Conservation (phyloP, 2,888 invertebrate genomes). For the Lasioglossum pauxillum region DNA sequence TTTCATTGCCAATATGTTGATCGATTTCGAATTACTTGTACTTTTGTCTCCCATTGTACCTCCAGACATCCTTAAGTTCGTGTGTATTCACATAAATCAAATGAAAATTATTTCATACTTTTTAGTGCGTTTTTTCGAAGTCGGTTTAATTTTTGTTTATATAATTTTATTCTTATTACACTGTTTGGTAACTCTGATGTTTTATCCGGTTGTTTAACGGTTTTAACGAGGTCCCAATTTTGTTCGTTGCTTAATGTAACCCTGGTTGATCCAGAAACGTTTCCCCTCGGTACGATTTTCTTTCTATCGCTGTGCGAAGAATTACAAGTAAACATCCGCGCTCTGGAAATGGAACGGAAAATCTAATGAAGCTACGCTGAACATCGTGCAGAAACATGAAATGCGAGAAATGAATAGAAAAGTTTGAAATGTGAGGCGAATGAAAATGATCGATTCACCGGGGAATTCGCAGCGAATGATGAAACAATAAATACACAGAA, state of each 20-base stretch:
- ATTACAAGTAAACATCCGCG: no score
- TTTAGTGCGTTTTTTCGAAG: no score
- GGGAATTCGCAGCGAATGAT: neutral
- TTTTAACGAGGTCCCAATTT: neutral
- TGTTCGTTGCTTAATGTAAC: neutral
- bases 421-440: neutral
- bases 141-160: no score
- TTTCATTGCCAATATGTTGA: no score
- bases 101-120: no score
- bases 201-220: neutral
- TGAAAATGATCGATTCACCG: neutral
- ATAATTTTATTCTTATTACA: neutral
- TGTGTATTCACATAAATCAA: no score
- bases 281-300: neutral
- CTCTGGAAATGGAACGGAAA: no score
- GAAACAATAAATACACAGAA: neutral
- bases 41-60: no score
- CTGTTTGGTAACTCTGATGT: neutral
- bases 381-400: neutral
- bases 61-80: no score
- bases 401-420: neutral
- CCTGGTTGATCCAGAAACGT: neutral
- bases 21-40: no score
- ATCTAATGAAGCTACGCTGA: no score
- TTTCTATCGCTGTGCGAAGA: no score